These are phyloP conservation scores for Cotesia typhae DNA, from an alignment of 1,140 invertebrate species.

Conservation along the genomic window DNA sequence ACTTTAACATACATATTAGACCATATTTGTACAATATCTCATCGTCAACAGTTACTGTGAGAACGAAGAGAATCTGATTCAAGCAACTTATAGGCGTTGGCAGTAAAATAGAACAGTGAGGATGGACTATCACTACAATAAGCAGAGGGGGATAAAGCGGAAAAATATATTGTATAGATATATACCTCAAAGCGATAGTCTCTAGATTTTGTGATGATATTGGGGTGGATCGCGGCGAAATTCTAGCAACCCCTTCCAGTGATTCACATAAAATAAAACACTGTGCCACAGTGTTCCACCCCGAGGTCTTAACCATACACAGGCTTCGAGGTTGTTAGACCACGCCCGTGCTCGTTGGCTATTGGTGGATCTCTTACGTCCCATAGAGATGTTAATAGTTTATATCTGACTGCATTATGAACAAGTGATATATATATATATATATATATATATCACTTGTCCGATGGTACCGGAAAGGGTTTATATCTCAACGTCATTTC, in stretches of 20 bases:
- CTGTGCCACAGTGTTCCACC: slow-evolving; percentile 63
- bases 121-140: slow-evolving; percentile 24
- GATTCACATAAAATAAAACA: slow-evolving; percentile 59
- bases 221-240: slow-evolving; percentile 33
- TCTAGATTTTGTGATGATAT: slow-evolving; percentile 24
- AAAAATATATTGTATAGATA: slow-evolving; percentile 20
- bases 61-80: slow-evolving; percentile 52
- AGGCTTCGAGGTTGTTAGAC: slow-evolving; percentile 28
- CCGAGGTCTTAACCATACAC: slow-evolving; percentile 51
- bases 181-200: too few relatives aligned
- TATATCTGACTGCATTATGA: slow-evolving; percentile 48
- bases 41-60: slow-evolving; percentile 63
- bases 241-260: slow-evolving; percentile 46
- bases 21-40: slow-evolving; percentile 5
- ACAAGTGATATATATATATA: slow-evolving; percentile 20
- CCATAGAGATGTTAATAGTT: slow-evolving; percentile 53
- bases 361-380: slow-evolving; percentile 38
- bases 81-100: slow-evolving; percentile 42
- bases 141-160: slow-evolving; percentile 15
- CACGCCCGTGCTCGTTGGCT: slow-evolving; percentile 34
- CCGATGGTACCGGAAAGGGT: slow-evolving; percentile 24
- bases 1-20: too few relatives aligned
- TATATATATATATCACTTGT: slow-evolving; percentile 14
- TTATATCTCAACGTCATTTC: slow-evolving; percentile 2
- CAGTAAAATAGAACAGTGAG: slow-evolving; percentile 28